Evolutionary conservation across 2,888 invertebrate species (phyloP).

Genomic region (Rotaria socialis): DNA sequence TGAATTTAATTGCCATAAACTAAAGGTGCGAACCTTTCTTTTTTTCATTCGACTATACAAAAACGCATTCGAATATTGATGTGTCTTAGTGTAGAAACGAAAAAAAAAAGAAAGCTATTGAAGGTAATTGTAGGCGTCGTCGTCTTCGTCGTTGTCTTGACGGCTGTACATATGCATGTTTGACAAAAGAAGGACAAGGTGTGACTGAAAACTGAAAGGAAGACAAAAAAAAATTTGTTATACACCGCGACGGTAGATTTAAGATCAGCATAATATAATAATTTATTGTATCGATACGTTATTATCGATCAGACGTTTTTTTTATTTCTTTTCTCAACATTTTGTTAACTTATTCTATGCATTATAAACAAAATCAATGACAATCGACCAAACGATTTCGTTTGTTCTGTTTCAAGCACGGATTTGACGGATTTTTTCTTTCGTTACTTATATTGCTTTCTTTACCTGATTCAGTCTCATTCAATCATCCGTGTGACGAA

Average conservation of each 20-base stretch:
- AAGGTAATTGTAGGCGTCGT: not conserved
- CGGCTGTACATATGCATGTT: not conserved
- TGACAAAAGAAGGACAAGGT: not conserved
- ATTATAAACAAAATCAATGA: not conserved
- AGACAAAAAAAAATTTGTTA: not conserved
- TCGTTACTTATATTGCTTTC: not conserved
- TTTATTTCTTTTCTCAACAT: not conserved
- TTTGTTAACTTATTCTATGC: not conserved
- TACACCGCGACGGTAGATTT: not conserved
- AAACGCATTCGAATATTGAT: not conserved
- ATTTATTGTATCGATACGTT: not conserved
- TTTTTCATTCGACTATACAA: not conserved
- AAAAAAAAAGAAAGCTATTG: not conserved
- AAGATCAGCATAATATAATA: not conserved
- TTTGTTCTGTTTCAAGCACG: not conserved
- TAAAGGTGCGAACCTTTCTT: not conserved
- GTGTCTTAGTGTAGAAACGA: not conserved
- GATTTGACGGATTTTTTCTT: not conserved
- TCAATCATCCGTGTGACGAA: constrained; percentile 11
- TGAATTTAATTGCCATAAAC: not conserved
- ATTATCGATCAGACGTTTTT: not conserved
- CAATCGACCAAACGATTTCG: not conserved
- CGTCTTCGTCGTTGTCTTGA: not conserved
- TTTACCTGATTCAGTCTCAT: not conserved
- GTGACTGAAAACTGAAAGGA: not conserved